Conservation (phyloP, 2,797 vertebrate genomes). For the Pelobates cultripes region DNA sequence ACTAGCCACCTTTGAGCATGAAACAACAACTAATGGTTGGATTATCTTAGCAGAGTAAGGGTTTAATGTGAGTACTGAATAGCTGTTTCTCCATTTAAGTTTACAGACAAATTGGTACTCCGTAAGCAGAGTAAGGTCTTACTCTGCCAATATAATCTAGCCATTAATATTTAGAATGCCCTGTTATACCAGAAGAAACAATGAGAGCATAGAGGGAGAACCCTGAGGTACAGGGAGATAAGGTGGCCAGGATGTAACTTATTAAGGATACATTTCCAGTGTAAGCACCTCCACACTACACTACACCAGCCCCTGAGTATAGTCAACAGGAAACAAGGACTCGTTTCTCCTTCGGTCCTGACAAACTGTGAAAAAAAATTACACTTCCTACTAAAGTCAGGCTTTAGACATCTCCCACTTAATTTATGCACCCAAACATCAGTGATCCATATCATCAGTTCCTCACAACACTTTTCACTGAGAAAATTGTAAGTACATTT, state of each 20-base stretch:
- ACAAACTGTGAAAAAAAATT: constrained; percentile 10
- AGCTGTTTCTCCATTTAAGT: too few relatives aligned
- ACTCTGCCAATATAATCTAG: too few relatives aligned
- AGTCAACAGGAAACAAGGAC: constrained; percentile 28
- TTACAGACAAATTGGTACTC: too few relatives aligned
- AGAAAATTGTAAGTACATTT: neutral
- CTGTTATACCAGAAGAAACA: neutral
- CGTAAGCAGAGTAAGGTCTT: too few relatives aligned
- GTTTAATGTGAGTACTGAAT: too few relatives aligned
- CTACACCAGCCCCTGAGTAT: constrained; percentile 34
- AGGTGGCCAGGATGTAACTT: neutral
- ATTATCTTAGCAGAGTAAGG: too few relatives aligned
- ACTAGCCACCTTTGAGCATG: constrained; percentile 2
- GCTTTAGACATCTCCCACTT: neutral
- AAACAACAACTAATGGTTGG: constrained; percentile 10
- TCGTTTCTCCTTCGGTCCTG: constrained; percentile 19
- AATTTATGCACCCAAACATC: neutral
- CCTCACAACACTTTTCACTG: neutral
- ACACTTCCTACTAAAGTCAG: neutral
- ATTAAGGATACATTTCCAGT: neutral
- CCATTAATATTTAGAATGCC: too few relatives aligned
- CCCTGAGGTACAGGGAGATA: constrained; percentile 31
- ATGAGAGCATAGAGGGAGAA: constrained; percentile 14
- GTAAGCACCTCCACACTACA: constrained; percentile 30
- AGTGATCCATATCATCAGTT: constrained; percentile 22